These are phyloP conservation scores for Lepidothrix coronata DNA, from an alignment of 2,113 vertebrate species.

Conservation along the genomic window DNA sequence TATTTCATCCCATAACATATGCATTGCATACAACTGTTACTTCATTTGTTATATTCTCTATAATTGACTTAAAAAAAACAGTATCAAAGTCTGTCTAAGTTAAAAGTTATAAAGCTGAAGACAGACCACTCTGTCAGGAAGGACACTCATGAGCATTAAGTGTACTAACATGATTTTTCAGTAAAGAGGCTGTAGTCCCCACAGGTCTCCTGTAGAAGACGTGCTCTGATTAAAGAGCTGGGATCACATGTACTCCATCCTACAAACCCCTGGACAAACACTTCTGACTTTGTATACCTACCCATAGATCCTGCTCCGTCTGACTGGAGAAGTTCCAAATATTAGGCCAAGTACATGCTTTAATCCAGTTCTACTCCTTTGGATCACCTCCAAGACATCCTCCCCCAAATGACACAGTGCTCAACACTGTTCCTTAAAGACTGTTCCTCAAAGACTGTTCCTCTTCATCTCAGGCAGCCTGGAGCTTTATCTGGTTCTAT, in stretches of 20 bases:
- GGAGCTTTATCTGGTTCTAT: neutral
- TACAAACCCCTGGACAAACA: neutral
- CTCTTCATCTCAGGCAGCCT: neutral
- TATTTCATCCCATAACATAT: neutral
- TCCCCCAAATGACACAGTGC: rapidly evolving
- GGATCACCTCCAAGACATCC: neutral
- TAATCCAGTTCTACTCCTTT: neutral
- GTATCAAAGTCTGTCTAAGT: neutral
- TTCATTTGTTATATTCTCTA: neutral
- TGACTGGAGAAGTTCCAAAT: neutral
- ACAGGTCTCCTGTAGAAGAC: neutral
- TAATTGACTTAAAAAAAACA: neutral
- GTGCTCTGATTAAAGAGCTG: neutral
- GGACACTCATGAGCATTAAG: neutral
- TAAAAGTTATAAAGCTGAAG: neutral
- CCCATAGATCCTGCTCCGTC: neutral
- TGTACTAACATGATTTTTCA: neutral
- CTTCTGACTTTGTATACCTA: neutral
- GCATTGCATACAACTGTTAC: neutral
- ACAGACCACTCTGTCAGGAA: neutral
- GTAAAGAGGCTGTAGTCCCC: neutral
- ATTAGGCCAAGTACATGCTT: neutral
- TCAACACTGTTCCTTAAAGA: neutral
- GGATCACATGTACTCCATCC: neutral
- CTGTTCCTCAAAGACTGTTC: neutral